Base-by-base conservation (phyloP, 2,797 vertebrate genomes). In the Myotis findleyi region DNA sequence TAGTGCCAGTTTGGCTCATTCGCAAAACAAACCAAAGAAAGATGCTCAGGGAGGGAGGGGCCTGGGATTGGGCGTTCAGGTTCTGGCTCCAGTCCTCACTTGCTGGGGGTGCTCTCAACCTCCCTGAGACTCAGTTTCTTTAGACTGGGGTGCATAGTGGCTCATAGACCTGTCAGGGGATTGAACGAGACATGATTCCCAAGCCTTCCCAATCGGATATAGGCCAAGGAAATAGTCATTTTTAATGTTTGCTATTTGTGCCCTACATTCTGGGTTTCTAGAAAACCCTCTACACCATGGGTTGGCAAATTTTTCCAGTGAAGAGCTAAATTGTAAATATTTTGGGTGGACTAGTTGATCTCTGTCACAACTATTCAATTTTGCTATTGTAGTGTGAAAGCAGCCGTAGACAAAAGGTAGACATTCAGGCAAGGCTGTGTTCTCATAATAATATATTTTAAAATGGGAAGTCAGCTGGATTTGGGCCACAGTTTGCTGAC, bases 231-330 rank as follows among this genome's bases (percentile, higher is more conserved):
- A 17, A 53, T 4, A 12, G 75, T 49, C 49, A 53, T 25, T 53
- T 85, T 53, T 41, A 47, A 55, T 44, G 51, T 57, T 14, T 66
- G 18, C 7, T 53, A 18, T 14, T 76, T 64, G 33, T 30, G 25
- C 47, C 38, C 18, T 10, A 27, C 3, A 14, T 0, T 1, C 20
- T 47, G 69, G n/a, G 23, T 33, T 44, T 82, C 36, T 64, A 77
- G 41, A 95, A 90, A 93, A 77, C n/a, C 51, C 33, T 79, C 17
- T 79, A 36, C n/a, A 49, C 8, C 44, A 27, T 13, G 23, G 33
- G 3, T 16, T 38, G 44, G n/a, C 62, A 77, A 87, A 49, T 17
- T 7, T 86, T 41, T 23, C 66, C 62, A 30, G 2, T 62, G 47
- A 4, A 90, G 47, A 47, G 44, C 5, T 25, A 71, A 47, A 30